Percentiles rank a stretch among this genome's conserved stretches.
These are phyloP conservation scores for Bellardia bayeri DNA, from an alignment of 2,888 invertebrate species.

Conservation along the genomic window DNA sequence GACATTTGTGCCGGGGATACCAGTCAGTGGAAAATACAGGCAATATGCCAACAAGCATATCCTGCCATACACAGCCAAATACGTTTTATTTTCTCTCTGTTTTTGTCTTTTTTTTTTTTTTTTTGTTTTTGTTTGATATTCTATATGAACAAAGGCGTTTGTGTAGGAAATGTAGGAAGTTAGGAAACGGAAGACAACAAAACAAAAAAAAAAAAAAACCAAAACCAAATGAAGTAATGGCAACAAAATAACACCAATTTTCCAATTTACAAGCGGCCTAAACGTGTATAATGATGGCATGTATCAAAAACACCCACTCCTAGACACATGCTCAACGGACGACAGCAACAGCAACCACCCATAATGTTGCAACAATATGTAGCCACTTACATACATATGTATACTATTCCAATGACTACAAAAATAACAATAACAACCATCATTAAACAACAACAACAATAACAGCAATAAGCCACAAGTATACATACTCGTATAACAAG, in stretches of 20 bases:
- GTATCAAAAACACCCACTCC: slow-evolving; percentile 62
- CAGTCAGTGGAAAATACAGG: slow-evolving; percentile 56
- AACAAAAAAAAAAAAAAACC: slow-evolving; percentile 75
- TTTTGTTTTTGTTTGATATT: not conserved
- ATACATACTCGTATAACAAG: slow-evolving; percentile 76
- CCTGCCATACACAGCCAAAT: slow-evolving; percentile 49
- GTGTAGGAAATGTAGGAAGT: slow-evolving; percentile 59
- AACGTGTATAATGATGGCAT: slow-evolving; percentile 68
- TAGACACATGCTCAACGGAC: slow-evolving; percentile 34
- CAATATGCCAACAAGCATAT: slow-evolving; percentile 70
- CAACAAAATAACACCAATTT: slow-evolving; percentile 77
- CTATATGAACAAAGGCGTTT: slow-evolving; percentile 41
- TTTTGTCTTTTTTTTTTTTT: too few relatives aligned
- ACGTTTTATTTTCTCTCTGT: slow-evolving; percentile 17
- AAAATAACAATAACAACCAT: slow-evolving; percentile 24
- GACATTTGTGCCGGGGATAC: slow-evolving; percentile 48
- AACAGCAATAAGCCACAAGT: slow-evolving; percentile 55
- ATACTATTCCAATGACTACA: slow-evolving; percentile 5
- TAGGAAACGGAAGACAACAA: slow-evolving; percentile 66
- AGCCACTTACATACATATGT: not conserved
- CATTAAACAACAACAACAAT: slow-evolving; percentile 43
- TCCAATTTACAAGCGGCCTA: slow-evolving; percentile 81
- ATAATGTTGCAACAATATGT: slow-evolving; percentile 59
- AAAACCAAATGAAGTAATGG: slow-evolving; percentile 71
- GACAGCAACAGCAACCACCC: slow-evolving; percentile 60